Conservation (phyloP, 2,113 vertebrate genomes). For the western clawed frog (Xenopus tropicalis) region DNA sequence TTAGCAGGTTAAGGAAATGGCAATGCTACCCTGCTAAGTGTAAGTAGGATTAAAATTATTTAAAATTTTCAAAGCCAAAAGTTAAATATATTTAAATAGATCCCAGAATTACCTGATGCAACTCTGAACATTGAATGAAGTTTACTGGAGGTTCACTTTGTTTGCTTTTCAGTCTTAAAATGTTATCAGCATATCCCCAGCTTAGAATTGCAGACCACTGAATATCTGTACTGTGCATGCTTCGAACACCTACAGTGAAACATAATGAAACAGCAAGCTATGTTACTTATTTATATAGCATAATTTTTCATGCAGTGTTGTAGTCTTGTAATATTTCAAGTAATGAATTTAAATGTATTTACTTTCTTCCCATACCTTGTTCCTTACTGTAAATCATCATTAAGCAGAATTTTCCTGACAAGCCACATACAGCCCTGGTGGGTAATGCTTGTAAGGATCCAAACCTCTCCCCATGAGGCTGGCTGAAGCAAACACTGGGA, state of each 20-base stretch:
- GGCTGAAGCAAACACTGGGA: constrained; percentile 95
- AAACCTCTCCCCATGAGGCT: constrained; percentile 89
- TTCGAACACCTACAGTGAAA: constrained; percentile 79
- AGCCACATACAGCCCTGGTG: constrained; percentile 90
- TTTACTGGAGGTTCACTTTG: constrained; percentile 94
- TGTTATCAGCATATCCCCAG: constrained; percentile 95
- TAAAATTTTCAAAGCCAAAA: too few species aligned
- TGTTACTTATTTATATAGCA: too few species aligned
- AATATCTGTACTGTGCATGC: constrained; percentile 97
- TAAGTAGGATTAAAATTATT: too few species aligned
- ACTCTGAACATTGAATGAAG: constrained; percentile 92
- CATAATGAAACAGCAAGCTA: neutral
- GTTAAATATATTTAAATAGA: too few species aligned
- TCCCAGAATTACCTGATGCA: constrained; percentile 77
- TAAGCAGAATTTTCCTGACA: constrained; percentile 93
- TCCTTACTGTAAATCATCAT: constrained; percentile 99
- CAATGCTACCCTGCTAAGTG: too few species aligned
- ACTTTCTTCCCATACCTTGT: constrained; percentile 73
- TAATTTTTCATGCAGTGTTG: too few species aligned
- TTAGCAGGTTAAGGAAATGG: too few species aligned
- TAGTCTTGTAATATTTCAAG: neutral
- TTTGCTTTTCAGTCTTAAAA: constrained; percentile 92
- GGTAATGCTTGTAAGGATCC: constrained; percentile 90
- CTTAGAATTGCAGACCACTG: constrained; percentile 98
- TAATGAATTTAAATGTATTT: too few species aligned